A percentile compares a stretch with the other conserved stretches of the same genome.
Evolutionary conservation across 2,797 vertebrate species (phyloP).

Genomic region (Sphaeramia orbicularis): DNA sequence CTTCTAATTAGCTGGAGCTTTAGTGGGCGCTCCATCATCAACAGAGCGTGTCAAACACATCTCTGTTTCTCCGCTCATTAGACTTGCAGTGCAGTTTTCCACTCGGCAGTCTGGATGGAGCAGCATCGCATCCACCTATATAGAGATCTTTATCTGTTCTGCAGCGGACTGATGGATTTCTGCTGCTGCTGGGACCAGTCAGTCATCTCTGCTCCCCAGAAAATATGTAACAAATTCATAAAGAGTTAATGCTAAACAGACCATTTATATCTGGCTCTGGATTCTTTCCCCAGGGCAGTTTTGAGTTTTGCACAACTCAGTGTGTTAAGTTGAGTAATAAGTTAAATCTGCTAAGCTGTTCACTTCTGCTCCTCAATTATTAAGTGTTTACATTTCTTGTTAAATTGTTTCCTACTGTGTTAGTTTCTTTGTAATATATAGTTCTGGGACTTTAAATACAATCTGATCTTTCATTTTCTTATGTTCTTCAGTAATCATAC

Average conservation of each 20-base stretch:
- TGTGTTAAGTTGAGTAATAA: slow-evolving; percentile 49
- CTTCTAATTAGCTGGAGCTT: slow-evolving; percentile 68
- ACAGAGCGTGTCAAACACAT: slow-evolving; percentile 49
- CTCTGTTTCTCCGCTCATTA: slow-evolving; percentile 57
- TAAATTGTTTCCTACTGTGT: slow-evolving; percentile 2
- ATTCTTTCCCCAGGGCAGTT: slow-evolving; percentile 37
- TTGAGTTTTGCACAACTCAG: slow-evolving; percentile 52
- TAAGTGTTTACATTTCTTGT: slow-evolving; percentile 16
- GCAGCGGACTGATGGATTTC: slow-evolving; percentile 9
- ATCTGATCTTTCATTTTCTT: not conserved
- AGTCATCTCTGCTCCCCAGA: slow-evolving; percentile 41
- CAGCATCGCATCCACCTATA: slow-evolving; percentile 17
- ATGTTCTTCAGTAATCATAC: slow-evolving; percentile 7
- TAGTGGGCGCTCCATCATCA: slow-evolving; percentile 55
- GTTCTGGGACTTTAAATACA: not conserved
- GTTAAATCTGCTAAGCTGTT: slow-evolving; percentile 14
- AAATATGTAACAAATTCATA: slow-evolving; percentile 51
- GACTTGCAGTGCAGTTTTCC: slow-evolving; percentile 45
- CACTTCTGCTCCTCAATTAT: slow-evolving; percentile 8
- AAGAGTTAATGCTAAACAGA: slow-evolving; percentile 64
- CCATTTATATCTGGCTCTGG: slow-evolving; percentile 42
- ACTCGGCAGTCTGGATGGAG: slow-evolving; percentile 4
- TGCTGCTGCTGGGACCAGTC: slow-evolving; percentile 37
- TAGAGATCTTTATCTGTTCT: slow-evolving; percentile 36
- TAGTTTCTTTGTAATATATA: not conserved